Evolutionary conservation across 2,888 invertebrate species (phyloP), one percentile per base, ranked within the genome.

Genomic region (Abscondita cerata): DNA sequence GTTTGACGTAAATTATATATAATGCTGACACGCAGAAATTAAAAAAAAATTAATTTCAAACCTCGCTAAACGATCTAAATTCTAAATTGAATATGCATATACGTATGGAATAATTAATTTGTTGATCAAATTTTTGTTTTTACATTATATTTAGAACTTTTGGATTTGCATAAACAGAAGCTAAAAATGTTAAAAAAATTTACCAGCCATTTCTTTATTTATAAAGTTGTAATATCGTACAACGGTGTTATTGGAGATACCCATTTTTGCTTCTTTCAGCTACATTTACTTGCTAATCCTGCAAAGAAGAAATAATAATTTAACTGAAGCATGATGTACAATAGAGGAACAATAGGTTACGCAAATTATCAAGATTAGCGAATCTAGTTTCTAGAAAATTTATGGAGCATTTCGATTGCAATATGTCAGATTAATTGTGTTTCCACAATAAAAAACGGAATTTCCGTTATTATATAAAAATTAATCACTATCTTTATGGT

Each of bases 201-300:
- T 76, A 90, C 90, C 90, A 69, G 89, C 87, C 70, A 89, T 76
- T 69, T 90, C 90, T 31, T 20, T 16, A 31, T 62, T 59, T 5
- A 65, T 20, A n/a, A n/a, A 65, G 59, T 89, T 82, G 81, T 88
- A 90, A 64, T 85, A 85, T 71, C 83, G 84, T 36, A 84, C 82
- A 52, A 87, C 81, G 59, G 86, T 83, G 77, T 86, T 89, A 75
- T 87, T 86, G 72, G 86, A 85, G 70, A 86, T 77, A 77, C 84
- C 84, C 83, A 83, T 84, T 72, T 78, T 79, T 40, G 15, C 13
- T 55, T 48, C 25, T 33, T 48, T 48, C 48, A n/a, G n/a, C 9
- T 13, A 33, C 3, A 11, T 15, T 12, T 12, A 50, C 4, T 25
- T 2, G 25, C 25, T 2, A 15, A 33, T 50, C 50, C 50, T 50